These are phyloP conservation scores for Cydia splendana DNA, from an alignment of 1,140 invertebrate species.

Conservation along the genomic window DNA sequence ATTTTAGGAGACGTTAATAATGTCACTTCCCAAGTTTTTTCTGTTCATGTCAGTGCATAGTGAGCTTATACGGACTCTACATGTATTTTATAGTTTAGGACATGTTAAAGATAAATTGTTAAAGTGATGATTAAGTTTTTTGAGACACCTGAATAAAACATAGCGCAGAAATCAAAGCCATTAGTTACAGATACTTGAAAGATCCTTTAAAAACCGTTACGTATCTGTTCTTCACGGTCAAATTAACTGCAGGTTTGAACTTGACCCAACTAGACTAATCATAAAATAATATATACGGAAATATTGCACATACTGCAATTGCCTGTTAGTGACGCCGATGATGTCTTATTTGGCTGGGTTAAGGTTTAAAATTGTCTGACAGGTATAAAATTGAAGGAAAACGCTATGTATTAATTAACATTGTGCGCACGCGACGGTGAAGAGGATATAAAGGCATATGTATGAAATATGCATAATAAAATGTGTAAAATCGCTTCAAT, in stretches of 20 bases:
- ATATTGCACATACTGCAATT: slow-evolving; percentile 1
- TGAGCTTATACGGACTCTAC: no score
- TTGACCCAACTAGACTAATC: slow-evolving; percentile 54
- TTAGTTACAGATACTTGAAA: neutral
- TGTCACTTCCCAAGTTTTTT: no score
- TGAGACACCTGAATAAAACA: neutral
- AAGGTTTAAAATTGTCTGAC: neutral
- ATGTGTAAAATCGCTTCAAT: no score
- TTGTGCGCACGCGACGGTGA: slow-evolving; percentile 38
- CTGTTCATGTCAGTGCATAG: no score
- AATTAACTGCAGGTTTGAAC: slow-evolving; percentile 62
- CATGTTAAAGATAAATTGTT: no score
- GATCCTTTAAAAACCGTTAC: slow-evolving; percentile 8
- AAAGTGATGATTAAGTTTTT: no score
- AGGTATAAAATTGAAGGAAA: neutral
- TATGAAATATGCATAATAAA: neutral
- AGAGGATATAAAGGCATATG: slow-evolving; percentile 1
- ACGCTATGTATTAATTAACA: neutral
- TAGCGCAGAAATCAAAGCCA: neutral
- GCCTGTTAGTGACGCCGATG: no score
- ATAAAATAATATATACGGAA: slow-evolving; percentile 40
- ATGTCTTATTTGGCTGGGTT: neutral
- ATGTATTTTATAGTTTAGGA: no score
- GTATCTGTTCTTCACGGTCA: slow-evolving; percentile 46
- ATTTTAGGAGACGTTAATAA: no score